These are phyloP conservation scores for Cavia aperea DNA, from an alignment of 2,113 vertebrate species.

Conservation along the genomic window DNA sequence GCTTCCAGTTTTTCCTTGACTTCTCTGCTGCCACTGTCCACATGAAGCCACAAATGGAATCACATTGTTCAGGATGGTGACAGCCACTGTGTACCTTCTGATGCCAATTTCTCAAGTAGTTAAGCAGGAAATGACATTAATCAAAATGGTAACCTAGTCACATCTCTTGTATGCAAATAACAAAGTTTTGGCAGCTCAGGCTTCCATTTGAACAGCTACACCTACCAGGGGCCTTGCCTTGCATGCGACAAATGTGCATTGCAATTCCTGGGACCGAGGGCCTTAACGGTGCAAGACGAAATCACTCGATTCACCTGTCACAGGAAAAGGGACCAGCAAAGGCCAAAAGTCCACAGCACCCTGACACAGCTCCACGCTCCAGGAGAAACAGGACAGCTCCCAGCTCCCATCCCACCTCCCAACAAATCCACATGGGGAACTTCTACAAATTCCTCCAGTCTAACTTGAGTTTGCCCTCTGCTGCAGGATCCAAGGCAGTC, in stretches of 20 bases:
- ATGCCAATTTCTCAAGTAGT: slow-evolving; percentile 69
- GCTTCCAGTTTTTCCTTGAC: slow-evolving; percentile 73
- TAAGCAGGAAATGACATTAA: slow-evolving; percentile 68
- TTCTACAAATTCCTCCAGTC: neutral
- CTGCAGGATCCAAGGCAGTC: too few species aligned
- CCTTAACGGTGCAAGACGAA: neutral
- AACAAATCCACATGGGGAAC: neutral
- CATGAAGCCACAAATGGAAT: slow-evolving; percentile 66
- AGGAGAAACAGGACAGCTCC: neutral
- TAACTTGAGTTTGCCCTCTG: neutral
- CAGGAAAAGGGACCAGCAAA: neutral
- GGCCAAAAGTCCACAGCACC: neutral
- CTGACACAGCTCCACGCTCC: neutral
- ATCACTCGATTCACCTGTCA: rapidly evolving
- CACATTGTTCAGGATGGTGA: slow-evolving; percentile 38
- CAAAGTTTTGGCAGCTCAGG: slow-evolving; percentile 46
- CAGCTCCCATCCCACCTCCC: neutral
- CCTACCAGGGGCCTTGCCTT: slow-evolving; percentile 44
- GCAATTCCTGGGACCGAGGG: neutral
- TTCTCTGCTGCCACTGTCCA: slow-evolving; percentile 66
- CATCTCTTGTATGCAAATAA: slow-evolving; percentile 60
- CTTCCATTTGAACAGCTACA: slow-evolving; percentile 44
- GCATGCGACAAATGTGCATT: neutral
- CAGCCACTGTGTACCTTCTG: slow-evolving; percentile 55
- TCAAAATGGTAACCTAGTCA: slow-evolving; percentile 64